phyloP scores from a whole-genome alignment of 2,797 vertebrate genomes.

The Columba guinea region DNA sequence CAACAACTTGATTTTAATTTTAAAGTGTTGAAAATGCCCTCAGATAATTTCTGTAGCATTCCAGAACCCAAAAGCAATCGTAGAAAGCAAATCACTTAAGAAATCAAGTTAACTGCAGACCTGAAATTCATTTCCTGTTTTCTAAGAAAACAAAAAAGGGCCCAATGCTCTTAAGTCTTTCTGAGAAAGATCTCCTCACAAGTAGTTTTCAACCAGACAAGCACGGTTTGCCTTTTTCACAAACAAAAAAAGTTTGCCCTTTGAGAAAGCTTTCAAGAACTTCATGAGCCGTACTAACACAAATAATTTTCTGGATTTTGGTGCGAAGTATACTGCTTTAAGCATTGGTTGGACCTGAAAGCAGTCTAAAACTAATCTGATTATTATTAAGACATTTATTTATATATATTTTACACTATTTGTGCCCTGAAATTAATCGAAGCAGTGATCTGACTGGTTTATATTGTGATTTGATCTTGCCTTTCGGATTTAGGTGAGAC shows the following conservation, averaged over 20 bases:
- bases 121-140: slow-evolving; percentile 62
- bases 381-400: background rate
- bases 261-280: slow-evolving; percentile 1
- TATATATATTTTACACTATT: background rate
- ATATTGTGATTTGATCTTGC: background rate
- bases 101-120: slow-evolving; percentile 25
- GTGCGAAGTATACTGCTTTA: background rate
- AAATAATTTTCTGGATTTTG: background rate
- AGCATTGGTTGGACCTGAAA: background rate
- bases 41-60: slow-evolving; percentile 38
- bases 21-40: slow-evolving; percentile 51
- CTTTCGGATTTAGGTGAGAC: background rate
- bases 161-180: slow-evolving; percentile 12
- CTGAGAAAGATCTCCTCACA: slow-evolving; percentile 36
- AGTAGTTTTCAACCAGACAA: slow-evolving; percentile 1
- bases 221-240: background rate
- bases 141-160: slow-evolving; percentile 62
- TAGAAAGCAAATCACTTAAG: slow-evolving; percentile 20
- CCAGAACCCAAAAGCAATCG: background rate
- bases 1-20: slow-evolving; percentile 50
- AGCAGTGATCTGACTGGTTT: background rate
- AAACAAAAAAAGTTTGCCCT: background rate
- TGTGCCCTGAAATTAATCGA: background rate
- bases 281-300: background rate
- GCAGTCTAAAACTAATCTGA: background rate